These are phyloP conservation scores for Desmodus rotundus DNA, from an alignment of 2,113 vertebrate species.

Conservation along the genomic window DNA sequence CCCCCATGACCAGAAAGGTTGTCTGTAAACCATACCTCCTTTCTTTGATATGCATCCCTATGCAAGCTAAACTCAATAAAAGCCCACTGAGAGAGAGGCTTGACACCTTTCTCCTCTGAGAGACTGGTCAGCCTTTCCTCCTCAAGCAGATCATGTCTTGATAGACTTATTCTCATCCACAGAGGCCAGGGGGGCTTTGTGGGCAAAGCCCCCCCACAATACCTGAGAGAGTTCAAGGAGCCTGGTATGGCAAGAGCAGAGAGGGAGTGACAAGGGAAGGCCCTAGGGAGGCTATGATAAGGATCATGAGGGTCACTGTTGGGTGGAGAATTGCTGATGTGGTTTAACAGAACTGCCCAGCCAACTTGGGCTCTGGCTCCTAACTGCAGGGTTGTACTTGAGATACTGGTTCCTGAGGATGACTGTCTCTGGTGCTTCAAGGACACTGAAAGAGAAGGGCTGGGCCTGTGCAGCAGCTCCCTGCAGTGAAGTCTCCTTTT, in stretches of 20 bases:
- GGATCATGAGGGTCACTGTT: not conserved
- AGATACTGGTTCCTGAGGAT: not conserved
- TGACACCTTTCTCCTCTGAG: no score
- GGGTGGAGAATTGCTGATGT: not conserved
- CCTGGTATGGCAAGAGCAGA: not conserved
- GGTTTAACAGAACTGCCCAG: not conserved
- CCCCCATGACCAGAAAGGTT: no score
- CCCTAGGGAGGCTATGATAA: not conserved
- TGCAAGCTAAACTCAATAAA: no score
- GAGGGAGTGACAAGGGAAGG: not conserved
- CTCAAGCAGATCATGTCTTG: no score
- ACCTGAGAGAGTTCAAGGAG: not conserved
- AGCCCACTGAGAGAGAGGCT: no score
- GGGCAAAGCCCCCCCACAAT: not conserved
- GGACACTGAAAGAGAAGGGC: not conserved
- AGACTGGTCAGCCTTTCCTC: no score
- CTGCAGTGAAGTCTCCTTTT: not conserved
- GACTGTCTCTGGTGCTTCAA: not conserved
- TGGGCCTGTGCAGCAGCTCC: not conserved
- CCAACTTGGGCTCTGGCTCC: not conserved
- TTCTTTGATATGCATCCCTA: no score
- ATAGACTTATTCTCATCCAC: no score
- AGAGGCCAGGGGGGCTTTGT: no score
- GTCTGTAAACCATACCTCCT: no score
- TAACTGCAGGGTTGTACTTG: not conserved